Base-by-base conservation (phyloP, 2,797 vertebrate species). In the Fistularia tabacaria region DNA sequence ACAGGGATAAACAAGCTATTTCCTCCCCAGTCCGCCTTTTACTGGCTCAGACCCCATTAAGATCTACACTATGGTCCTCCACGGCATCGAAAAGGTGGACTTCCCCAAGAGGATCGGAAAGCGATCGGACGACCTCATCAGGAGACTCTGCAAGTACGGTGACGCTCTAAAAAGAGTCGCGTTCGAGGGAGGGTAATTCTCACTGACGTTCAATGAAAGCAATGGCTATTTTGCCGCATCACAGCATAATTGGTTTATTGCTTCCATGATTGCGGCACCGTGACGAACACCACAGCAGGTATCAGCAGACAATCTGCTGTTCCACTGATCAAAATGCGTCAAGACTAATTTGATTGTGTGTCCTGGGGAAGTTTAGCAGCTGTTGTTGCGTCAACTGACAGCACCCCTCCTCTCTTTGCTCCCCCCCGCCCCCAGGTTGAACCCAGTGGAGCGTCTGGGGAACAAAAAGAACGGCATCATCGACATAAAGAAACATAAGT, bases 401-500 rank as follows among this genome's bases (percentile, higher is more conserved):
- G 25, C 25, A 25, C 2, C 25, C 25, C 25, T 25, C 2, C 25
- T 25, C 25, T 25, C 5, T n/a, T n/a, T n/a, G n/a, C n/a, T n/a
- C 13, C 66, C 10, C 43, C 10, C 52, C 36, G 10, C 37, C 15
- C 13, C 51, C 67, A 92, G 91, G 59, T 69, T 91, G 7, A 92
- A 86, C 65, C 91, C 90, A 51, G 87, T 89, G 47, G 90, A 92
- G 69, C 75, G 91, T 42, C 81, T 92, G 49, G 91, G 91, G 15
- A 92, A 92, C 79, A 90, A 91, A 74, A 92, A 92, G 76, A 89
- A 88, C n/a, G 90, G 90, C 50, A 89, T 92, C 62, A 79, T 74
- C 43, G 91, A 92, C 51, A 92, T 92, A 52, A 90, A 91, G 74
- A 92, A 92, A 74, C 89, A 92, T 81, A 92, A 92, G 91, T 92